Conservation (phyloP, 2,888 invertebrate species). For the Drosophila dives region DNA sequence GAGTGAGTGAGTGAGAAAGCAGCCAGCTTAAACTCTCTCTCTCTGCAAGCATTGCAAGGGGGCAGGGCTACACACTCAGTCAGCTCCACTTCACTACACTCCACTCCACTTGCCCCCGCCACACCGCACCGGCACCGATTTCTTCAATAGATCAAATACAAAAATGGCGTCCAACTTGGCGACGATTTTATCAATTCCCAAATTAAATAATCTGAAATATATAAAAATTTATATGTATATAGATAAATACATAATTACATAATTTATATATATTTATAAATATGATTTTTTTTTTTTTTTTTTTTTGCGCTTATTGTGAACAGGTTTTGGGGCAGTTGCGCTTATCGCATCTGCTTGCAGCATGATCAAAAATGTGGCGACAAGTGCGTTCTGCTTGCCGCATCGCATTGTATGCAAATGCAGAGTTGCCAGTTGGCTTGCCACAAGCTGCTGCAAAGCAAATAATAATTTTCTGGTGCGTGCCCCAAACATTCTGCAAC, state of each 20-base stretch:
- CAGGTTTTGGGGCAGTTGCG: background rate
- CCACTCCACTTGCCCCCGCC: background rate
- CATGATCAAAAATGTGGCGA: conserved; percentile 46
- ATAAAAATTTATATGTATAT: background rate
- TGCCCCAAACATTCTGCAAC: conserved; percentile 60
- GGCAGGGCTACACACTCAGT: conserved; percentile 38
- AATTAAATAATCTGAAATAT: background rate
- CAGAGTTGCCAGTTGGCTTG: conserved; percentile 10
- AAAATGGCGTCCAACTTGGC: conserved; percentile 38
- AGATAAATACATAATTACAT: background rate
- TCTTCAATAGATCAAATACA: conserved; percentile 39
- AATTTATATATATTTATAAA: background rate
- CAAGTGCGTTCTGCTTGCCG: conserved; percentile 48
- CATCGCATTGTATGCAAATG: conserved; percentile 72
- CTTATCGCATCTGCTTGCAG: conserved; percentile 33
- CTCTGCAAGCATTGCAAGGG: conserved; percentile 25
- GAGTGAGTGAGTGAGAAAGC: conserved; percentile 35
- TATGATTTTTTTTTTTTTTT: background rate
- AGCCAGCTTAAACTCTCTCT: conserved; percentile 13
- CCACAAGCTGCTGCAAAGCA: conserved; percentile 13
- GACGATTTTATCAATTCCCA: background rate
- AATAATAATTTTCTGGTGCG: conserved; percentile 60
- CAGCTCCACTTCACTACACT: conserved; percentile 8
- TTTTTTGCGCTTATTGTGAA: background rate
- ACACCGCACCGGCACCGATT: background rate